Percentiles rank a stretch among this genome's conserved stretches.
These are phyloP conservation scores for Epinotia nisella DNA, from an alignment of 2,888 invertebrate species.

Conservation along the genomic window DNA sequence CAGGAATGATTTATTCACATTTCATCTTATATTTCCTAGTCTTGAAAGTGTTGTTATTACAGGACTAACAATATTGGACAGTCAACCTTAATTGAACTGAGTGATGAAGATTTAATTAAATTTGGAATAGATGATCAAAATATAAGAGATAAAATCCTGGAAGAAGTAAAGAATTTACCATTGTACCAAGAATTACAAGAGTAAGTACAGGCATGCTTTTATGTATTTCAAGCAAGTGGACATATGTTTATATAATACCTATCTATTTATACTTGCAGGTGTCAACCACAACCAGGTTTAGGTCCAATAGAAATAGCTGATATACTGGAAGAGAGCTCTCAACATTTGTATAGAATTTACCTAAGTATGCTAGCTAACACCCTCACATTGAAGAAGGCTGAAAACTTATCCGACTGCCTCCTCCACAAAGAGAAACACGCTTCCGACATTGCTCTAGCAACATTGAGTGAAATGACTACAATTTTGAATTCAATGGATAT, in stretches of 20 bases:
- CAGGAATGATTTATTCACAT: not conserved
- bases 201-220: slow-evolving; percentile 48
- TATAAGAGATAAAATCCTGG: slow-evolving; percentile 67
- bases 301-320: slow-evolving; percentile 69
- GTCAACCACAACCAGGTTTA: slow-evolving; percentile 53
- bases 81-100: slow-evolving; percentile 70
- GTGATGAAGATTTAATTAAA: slow-evolving; percentile 73
- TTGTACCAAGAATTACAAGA: slow-evolving; percentile 64
- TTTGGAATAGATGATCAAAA: slow-evolving; percentile 71
- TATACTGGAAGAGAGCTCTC: slow-evolving; percentile 72
- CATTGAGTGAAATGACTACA: slow-evolving; percentile 69
- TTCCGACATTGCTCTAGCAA: slow-evolving; percentile 70
- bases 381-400: slow-evolving; percentile 68
- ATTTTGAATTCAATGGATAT: slow-evolving; percentile 76
- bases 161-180: slow-evolving; percentile 73
- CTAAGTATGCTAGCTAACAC: slow-evolving; percentile 74
- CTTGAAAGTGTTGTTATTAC: slow-evolving; percentile 44
- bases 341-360: slow-evolving; percentile 74
- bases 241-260: too few species aligned
- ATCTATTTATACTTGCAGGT: slow-evolving; percentile 48
- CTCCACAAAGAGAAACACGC: slow-evolving; percentile 75
- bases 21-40: not conserved
- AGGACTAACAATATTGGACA: slow-evolving; percentile 78
- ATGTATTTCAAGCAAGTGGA: not conserved
- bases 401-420: slow-evolving; percentile 67